These are phyloP conservation scores for Anoura caudifer DNA, from an alignment of 2,113 vertebrate genomes.

Conservation along the genomic window DNA sequence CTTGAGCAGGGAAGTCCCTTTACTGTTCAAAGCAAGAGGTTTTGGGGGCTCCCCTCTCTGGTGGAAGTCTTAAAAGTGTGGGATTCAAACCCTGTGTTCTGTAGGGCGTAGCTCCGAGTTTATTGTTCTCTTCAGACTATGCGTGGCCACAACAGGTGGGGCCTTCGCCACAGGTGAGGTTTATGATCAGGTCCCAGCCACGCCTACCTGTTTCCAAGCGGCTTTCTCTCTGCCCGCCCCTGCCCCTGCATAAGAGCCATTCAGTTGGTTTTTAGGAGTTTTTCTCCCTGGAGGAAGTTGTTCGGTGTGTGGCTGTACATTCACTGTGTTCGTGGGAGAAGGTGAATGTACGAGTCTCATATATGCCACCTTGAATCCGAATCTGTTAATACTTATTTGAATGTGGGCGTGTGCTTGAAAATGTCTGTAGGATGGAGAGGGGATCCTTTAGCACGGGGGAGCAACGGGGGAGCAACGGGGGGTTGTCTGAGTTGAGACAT, in stretches of 20 bases:
- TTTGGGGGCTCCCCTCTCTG: not conserved
- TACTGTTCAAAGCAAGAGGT: not conserved
- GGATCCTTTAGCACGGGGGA: not conserved
- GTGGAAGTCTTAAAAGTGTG: not conserved
- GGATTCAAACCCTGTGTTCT: not conserved
- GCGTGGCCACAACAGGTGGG: not conserved
- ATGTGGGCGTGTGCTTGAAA: not conserved
- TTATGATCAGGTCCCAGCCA: not conserved
- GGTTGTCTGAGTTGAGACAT: not conserved
- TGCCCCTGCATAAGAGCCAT: fast-evolving
- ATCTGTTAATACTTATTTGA: not conserved
- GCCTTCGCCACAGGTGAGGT: not conserved
- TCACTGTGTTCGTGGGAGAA: not conserved
- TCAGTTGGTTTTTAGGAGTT: not conserved
- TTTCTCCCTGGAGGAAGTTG: not conserved
- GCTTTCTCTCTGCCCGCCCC: not conserved
- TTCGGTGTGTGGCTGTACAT: not conserved
- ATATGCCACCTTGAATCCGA: not conserved
- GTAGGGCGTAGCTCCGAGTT: not conserved
- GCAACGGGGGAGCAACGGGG: not conserved
- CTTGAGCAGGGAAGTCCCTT: not conserved
- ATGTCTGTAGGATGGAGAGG: not conserved
- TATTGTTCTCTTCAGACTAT: fast-evolving
- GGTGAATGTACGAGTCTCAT: not conserved
- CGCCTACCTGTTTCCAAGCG: not conserved